A percentile compares a stretch with the other conserved stretches of the same genome.
phyloP scores from a whole-genome alignment of 2,797 vertebrate species.

The Emydoidea blandingii region DNA sequence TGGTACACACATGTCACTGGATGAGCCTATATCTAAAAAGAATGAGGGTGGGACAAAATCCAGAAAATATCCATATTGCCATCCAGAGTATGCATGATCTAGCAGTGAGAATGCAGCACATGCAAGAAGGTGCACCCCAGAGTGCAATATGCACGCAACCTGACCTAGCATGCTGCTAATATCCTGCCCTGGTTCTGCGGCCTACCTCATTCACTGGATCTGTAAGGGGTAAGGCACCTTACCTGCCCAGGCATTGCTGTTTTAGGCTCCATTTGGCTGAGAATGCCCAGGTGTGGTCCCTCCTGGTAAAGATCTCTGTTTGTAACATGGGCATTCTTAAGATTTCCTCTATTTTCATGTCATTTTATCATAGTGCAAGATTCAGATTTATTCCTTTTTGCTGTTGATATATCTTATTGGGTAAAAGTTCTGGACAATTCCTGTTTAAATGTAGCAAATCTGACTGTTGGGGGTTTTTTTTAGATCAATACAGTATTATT shows the following conservation, averaged over 20 bases:
- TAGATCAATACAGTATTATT: not conserved
- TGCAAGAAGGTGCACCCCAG: not conserved
- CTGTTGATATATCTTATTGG: not conserved
- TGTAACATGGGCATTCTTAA: not conserved
- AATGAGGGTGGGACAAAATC: not conserved
- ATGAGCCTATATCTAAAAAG: not conserved
- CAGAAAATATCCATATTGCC: not conserved
- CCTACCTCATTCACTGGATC: fast-evolving
- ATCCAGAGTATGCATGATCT: not conserved
- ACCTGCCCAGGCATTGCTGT: fast-evolving
- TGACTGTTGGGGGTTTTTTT: not conserved
- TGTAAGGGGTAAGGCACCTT: not conserved
- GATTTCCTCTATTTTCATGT: not conserved
- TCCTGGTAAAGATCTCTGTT: not conserved
- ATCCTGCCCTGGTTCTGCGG: fast-evolving
- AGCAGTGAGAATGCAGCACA: not conserved
- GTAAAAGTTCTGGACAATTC: not conserved
- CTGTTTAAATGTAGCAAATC: not conserved
- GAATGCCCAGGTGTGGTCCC: fast-evolving
- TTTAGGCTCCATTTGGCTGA: not conserved
- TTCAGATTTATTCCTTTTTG: not conserved
- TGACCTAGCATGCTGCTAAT: not conserved
- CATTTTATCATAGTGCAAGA: not conserved
- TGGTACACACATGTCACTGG: not conserved
- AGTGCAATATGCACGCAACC: not conserved